Base-by-base conservation (phyloP, 2,888 invertebrate species). In the Calameuta pallipes region DNA sequence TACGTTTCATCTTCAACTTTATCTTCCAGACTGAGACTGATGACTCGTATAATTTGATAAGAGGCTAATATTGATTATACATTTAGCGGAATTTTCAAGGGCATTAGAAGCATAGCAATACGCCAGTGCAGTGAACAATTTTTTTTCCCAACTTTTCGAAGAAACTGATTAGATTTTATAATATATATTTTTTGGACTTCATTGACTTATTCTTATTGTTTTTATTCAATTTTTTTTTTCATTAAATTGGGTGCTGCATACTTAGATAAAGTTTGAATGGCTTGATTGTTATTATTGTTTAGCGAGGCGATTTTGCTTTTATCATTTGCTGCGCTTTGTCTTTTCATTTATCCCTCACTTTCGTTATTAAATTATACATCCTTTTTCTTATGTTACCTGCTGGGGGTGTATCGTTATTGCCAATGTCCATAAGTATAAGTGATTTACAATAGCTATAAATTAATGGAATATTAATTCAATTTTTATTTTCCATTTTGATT, bases 401-500 rank as follows among this genome's bases (percentile, higher is more conserved):
- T 56, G 56, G 56, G 56, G 23, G 56, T 56, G 56, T 56, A 56
- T 56, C 56, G 56, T 56, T 56, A 56, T 23, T 2, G 56, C 23
- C 23, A 56, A 56, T 56, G 56, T 56, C 9, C 56, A 23, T 23
- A 6, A 56, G 56, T 23, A 56, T 9, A 56, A 56, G 56, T 4
- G 56, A 56, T 9, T 23, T 56, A 23, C 9, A 56, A 56, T 69
- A 41, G 4, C 12, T 6, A 33, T 11, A 75, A 36, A 74, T 79
- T 1, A 76, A 73, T 74, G 74, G 35, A 11, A 41, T 76, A 75
- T 36, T 78, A 71, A 75, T 37, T 9, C 31, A 35, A 34, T 78
- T 81, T 80, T 80, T 83, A 78, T 83, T 87, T 90, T 56, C 1
- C 9, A 56, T 56, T 23, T 41, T 41, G 15, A 41, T 41, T 41